Conservation (phyloP, 2,797 vertebrate genomes). For the Coregonus ussuriensis region DNA sequence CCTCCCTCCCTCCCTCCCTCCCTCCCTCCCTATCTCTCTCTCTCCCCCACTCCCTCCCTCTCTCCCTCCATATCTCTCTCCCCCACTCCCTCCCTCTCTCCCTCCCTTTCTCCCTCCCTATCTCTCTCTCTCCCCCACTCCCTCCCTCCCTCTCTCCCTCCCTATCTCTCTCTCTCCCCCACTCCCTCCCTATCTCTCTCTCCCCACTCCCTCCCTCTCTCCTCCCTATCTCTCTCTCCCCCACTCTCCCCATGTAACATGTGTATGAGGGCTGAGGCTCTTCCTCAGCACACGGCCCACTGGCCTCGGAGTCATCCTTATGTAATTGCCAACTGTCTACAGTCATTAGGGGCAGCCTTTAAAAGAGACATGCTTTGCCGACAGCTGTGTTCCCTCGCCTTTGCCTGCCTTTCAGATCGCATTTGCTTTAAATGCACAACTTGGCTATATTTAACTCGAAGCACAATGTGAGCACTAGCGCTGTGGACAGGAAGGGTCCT, state of each 20-base stretch:
- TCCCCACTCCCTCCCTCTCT: conserved; percentile 10
- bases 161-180: too few relatives aligned
- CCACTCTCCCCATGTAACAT: conserved; percentile 63
- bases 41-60: too few relatives aligned
- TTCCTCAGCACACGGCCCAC: conserved; percentile 68
- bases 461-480: conserved; percentile 48
- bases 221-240: conserved; percentile 23
- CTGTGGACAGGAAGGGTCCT: conserved; percentile 29
- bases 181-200: background rate
- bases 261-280: conserved; percentile 63
- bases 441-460: conserved; percentile 64
- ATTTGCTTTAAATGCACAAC: conserved; percentile 77
- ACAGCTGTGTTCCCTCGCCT: conserved; percentile 82
- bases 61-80: background rate
- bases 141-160: conserved; percentile 19
- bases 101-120: background rate
- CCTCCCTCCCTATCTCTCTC: too few relatives aligned
- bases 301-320: conserved; percentile 82
- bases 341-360: conserved; percentile 83
- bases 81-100: conserved; percentile 35
- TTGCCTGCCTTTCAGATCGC: conserved; percentile 81
- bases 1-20: conserved; percentile 34
- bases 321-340: conserved; percentile 83
- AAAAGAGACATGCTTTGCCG: conserved; percentile 79
- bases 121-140: conserved; percentile 12